These are phyloP conservation scores for Anguilla megastoma DNA, from an alignment of 2,797 vertebrate species.

Conservation along the genomic window DNA sequence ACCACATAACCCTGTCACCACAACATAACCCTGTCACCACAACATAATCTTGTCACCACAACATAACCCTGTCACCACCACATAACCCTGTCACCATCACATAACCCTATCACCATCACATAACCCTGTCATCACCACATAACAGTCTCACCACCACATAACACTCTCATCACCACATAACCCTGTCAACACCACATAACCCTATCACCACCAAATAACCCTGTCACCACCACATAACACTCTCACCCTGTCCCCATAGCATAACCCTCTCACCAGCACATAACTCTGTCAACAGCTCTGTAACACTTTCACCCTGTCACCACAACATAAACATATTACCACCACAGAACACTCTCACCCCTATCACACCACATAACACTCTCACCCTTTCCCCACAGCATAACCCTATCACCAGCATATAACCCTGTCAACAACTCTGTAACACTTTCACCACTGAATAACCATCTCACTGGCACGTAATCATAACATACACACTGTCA, in stretches of 20 bases:
- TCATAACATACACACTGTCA: neutral
- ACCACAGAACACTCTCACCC: slow-evolving; percentile 26
- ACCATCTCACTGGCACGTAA: neutral
- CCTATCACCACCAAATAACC: slow-evolving; percentile 37
- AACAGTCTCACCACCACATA: neutral
- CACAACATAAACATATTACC: neutral
- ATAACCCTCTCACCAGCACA: neutral
- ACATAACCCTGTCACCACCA: neutral
- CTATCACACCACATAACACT: neutral
- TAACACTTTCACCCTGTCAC: neutral
- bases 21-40: neutral
- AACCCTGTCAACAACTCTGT: neutral
- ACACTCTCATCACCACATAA: neutral
- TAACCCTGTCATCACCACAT: neutral
- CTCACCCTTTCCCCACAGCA: neutral
- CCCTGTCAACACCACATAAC: neutral
- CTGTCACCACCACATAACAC: neutral
- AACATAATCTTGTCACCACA: neutral
- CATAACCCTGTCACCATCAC: neutral
- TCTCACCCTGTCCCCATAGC: neutral
- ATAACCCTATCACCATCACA: neutral
- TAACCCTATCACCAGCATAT: neutral
- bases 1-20: slow-evolving; percentile 17
- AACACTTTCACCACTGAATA: neutral
- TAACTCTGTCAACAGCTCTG: neutral